These are phyloP conservation scores for Acleris cristana DNA, from an alignment of 2,888 invertebrate genomes.

Conservation along the genomic window DNA sequence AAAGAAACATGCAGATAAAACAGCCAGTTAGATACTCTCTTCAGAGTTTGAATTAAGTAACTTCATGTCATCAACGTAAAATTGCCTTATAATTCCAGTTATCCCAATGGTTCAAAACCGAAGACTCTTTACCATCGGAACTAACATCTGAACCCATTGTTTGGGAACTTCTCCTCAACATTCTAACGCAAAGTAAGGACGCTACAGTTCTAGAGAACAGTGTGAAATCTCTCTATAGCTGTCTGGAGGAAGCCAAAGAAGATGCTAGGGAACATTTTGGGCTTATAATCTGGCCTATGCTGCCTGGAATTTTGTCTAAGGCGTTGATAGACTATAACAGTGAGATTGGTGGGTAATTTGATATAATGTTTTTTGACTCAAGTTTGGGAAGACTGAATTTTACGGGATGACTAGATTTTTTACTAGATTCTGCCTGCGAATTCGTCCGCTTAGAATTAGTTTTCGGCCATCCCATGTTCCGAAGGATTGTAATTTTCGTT, in stretches of 20 bases:
- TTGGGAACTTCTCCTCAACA: slow-evolving; percentile 68
- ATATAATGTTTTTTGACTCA: no score
- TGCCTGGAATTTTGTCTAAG: slow-evolving; percentile 66
- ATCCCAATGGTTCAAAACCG: slow-evolving; percentile 70
- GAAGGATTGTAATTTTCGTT: no score
- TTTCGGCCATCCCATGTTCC: no score
- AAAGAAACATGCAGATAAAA: no score
- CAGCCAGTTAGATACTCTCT: no score
- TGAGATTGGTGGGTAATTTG: slow-evolving; percentile 56
- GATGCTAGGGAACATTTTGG: slow-evolving; percentile 59
- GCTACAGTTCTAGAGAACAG: slow-evolving; percentile 56
- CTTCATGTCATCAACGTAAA: no score
- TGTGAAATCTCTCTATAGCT: slow-evolving; percentile 58
- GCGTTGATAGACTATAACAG: slow-evolving; percentile 61
- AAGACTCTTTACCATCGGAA: slow-evolving; percentile 66
- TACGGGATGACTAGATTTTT: no score
- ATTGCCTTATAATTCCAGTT: slow-evolving; percentile 49
- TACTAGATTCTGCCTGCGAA: no score
- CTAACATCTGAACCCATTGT: slow-evolving; percentile 60
- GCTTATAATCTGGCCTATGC: slow-evolving; percentile 59
- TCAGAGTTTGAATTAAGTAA: no score
- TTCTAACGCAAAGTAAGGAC: slow-evolving; percentile 59
- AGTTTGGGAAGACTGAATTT: no score
- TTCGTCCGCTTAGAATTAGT: no score
- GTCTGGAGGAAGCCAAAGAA: slow-evolving; percentile 61